These are phyloP conservation scores for Alcedo quadribrachys DNA, from an alignment of 2,797 vertebrate species.

Conservation along the genomic window DNA sequence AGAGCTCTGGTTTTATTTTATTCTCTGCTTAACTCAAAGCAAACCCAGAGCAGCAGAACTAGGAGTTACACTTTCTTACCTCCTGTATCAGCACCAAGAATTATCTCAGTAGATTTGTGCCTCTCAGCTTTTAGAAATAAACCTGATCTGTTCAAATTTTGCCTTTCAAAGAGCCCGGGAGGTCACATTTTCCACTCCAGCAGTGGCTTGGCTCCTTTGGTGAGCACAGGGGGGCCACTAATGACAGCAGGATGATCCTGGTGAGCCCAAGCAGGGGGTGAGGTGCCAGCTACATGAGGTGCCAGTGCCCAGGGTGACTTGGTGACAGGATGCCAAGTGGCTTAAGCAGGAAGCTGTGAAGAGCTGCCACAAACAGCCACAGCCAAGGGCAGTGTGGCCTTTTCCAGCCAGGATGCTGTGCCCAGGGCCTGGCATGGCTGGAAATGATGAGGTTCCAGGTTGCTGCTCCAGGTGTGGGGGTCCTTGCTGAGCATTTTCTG, in stretches of 20 bases:
- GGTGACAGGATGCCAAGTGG: constrained; percentile 22
- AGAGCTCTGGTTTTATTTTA: not conserved
- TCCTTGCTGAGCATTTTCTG: accelerated
- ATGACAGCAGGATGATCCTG: constrained; percentile 28
- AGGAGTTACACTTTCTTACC: not conserved
- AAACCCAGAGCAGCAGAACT: not conserved
- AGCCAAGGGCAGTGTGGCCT: not conserved
- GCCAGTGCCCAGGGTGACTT: not conserved
- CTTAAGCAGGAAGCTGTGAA: not conserved
- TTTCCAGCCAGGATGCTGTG: not conserved
- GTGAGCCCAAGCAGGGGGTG: constrained; percentile 39
- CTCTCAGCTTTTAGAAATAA: not conserved
- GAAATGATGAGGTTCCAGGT: not conserved
- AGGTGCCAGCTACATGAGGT: not conserved
- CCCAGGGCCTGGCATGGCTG: not conserved
- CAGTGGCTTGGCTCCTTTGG: not conserved
- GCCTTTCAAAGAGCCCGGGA: not conserved
- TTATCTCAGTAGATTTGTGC: not conserved
- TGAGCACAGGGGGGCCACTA: accelerated
- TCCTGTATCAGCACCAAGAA: not conserved
- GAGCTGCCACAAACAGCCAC: not conserved
- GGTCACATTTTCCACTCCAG: not conserved
- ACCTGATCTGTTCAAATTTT: not conserved
- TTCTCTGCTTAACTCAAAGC: not conserved
- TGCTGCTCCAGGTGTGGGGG: accelerated